Percentiles rank a stretch among this genome's conserved stretches.
Conservation (phyloP, 1,140 invertebrate species). For the Drosophila miranda region DNA sequence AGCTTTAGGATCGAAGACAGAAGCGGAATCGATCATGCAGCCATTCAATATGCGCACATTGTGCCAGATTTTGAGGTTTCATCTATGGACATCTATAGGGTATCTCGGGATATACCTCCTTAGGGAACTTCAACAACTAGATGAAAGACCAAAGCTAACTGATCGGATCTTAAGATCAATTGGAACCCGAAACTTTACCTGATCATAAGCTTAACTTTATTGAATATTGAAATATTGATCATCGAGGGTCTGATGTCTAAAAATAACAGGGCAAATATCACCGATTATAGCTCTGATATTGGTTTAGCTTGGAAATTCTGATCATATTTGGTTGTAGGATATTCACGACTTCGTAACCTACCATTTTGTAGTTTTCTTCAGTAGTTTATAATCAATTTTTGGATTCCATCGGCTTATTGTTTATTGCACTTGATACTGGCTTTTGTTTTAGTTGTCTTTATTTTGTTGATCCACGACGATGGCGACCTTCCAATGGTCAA, state of each 20-base stretch:
- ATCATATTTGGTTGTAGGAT: neutral
- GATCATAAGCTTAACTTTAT: no score
- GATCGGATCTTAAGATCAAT: no score
- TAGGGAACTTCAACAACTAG: no score
- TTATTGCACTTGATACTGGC: conserved; percentile 54
- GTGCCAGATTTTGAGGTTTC: conserved; percentile 37
- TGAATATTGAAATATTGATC: no score
- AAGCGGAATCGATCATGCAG: neutral
- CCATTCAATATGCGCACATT: conserved; percentile 57
- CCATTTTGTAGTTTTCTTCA: conserved; percentile 16
- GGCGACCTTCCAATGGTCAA: conserved; percentile 49
- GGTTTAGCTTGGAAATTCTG: no score
- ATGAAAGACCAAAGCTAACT: no score
- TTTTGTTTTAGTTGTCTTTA: conserved; percentile 21
- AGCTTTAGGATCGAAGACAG: conserved; percentile 30
- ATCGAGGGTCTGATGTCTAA: no score
- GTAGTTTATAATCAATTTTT: conserved; percentile 35
- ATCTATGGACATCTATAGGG: conserved; percentile 2
- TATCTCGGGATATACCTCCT: neutral
- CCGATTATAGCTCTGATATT: no score
- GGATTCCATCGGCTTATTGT: conserved; percentile 30
- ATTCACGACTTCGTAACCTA: neutral
- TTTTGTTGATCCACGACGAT: neutral
- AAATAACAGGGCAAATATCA: no score
- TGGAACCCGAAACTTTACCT: no score